Evolutionary conservation across 2,113 vertebrate species (phyloP).

Genomic region (Dicaeum eximium): DNA sequence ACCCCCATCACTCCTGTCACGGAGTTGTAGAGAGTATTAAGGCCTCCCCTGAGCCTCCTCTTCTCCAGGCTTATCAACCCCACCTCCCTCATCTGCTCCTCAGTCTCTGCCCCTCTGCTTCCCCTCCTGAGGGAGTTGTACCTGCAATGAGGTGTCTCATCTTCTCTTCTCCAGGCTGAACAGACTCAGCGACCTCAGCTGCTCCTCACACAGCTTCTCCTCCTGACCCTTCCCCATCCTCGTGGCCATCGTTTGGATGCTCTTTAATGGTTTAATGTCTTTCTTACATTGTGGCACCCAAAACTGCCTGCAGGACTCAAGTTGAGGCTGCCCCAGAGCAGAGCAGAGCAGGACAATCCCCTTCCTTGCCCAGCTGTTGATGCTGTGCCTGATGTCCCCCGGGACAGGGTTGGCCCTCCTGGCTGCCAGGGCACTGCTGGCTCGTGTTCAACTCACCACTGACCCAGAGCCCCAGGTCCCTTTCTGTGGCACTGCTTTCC

Average conservation of each 20-base stretch:
- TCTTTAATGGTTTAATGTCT: neutral
- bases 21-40: neutral
- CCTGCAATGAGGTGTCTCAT: neutral
- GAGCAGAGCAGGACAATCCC: neutral
- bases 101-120: neutral
- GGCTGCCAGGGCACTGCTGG: neutral
- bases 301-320: neutral
- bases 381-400: neutral
- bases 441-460: fast-evolving
- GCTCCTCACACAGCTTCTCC: fast-evolving
- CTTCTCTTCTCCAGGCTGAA: neutral
- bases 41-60: neutral
- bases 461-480: fast-evolving
- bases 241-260: too few species aligned
- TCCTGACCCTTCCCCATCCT: neutral
- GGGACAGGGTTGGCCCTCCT: neutral
- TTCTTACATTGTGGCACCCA: neutral
- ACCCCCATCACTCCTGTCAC: neutral
- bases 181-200: neutral
- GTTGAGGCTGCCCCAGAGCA: fast-evolving
- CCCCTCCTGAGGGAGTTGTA: neutral
- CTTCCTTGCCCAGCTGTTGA: fast-evolving
- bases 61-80: neutral
- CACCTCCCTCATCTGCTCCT: neutral
- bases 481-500: neutral